These are phyloP conservation scores for Aphidius ervi DNA, from an alignment of 1,140 invertebrate genomes.

Conservation along the genomic window DNA sequence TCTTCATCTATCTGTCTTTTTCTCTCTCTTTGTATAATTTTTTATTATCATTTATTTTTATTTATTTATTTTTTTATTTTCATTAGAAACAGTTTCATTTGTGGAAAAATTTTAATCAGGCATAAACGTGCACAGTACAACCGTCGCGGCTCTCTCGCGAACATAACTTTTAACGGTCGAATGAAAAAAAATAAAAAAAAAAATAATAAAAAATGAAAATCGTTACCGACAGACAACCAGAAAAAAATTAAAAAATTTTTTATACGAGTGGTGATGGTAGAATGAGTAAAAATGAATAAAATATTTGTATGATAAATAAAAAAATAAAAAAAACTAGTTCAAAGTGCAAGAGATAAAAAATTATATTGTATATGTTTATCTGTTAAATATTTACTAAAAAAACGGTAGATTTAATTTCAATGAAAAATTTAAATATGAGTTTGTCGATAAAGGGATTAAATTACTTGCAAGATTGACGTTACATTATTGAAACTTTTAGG, in stretches of 20 bases:
- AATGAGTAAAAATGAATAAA: constrained; percentile 4
- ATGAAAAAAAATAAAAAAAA: constrained; percentile 45
- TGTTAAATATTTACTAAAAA: too few species aligned
- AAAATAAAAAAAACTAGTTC: not conserved
- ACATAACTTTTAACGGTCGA: constrained; percentile 45
- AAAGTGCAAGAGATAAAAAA: too few species aligned
- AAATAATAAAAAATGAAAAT: constrained; percentile 22
- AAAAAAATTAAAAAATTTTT: constrained; percentile 16
- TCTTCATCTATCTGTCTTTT: too few species aligned
- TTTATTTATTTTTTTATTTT: constrained; percentile 4
- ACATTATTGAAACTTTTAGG: too few species aligned
- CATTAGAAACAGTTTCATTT: constrained; percentile 3
- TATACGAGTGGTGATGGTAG: not conserved
- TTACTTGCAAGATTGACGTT: too few species aligned
- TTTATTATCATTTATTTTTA: not conserved
- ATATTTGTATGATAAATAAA: not conserved
- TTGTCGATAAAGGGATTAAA: too few species aligned
- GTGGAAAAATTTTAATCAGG: constrained; percentile 44
- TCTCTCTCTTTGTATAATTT: too few species aligned
- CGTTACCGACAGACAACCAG: constrained; percentile 11
- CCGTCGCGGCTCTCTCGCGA: constrained; percentile 8
- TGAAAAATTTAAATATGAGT: too few species aligned
- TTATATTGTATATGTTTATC: too few species aligned
- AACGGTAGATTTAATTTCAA: too few species aligned
- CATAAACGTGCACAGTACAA: constrained; percentile 33